Evolutionary conservation across 1,140 invertebrate species (phyloP).

Genomic region (Himalopsyche phryganea): DNA sequence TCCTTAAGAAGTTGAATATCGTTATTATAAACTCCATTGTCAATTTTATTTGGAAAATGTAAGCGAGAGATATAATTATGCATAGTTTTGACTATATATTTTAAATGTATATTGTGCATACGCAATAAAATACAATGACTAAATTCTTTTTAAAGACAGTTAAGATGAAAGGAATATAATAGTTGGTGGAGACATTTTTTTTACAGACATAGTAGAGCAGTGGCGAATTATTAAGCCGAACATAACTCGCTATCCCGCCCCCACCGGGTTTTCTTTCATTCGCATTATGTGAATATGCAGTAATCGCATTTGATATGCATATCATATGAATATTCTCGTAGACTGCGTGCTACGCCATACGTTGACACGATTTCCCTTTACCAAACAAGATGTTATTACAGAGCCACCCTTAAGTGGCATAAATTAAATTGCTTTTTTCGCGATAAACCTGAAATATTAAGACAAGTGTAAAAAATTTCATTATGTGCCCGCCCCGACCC

Average conservation of each 20-base stretch:
- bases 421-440: constrained; percentile 36
- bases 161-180: too few species aligned
- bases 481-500: constrained; percentile 2
- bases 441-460: constrained; percentile 34
- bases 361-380: constrained; percentile 1
- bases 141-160: too few species aligned
- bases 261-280: constrained; percentile 18
- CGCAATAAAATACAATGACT: too few species aligned
- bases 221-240: neutral
- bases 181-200: too few species aligned
- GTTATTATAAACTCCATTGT: too few species aligned
- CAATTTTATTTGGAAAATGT: too few species aligned
- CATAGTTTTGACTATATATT: too few species aligned
- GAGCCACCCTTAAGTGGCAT: constrained; percentile 33
- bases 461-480: constrained; percentile 29
- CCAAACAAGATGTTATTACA: constrained; percentile 34
- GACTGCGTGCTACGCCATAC: neutral
- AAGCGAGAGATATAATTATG: too few species aligned
- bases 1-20: too few species aligned
- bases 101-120: too few species aligned
- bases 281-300: constrained; percentile 24
- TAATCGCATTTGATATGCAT: constrained; percentile 34
- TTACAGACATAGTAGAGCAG: too few species aligned
- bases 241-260: neutral
- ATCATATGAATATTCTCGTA: constrained; percentile 34